A percentile compares a stretch with the other conserved stretches of the same genome.
These are phyloP conservation scores for Taphrorychus bicolor DNA, from an alignment of 2,888 invertebrate genomes.

Conservation along the genomic window DNA sequence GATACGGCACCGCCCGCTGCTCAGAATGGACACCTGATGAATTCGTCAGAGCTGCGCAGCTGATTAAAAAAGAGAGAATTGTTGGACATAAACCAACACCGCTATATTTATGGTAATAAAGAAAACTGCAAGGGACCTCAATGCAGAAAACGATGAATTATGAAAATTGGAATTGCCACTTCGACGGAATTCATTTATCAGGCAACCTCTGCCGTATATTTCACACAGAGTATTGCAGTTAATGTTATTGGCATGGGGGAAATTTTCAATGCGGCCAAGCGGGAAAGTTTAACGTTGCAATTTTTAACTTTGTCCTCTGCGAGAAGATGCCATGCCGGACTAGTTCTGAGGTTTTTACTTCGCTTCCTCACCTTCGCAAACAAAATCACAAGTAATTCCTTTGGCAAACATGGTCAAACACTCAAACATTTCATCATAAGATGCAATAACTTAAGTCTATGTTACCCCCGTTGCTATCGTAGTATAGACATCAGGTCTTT, in stretches of 20 bases:
- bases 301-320: too few relatives aligned
- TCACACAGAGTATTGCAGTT: background rate
- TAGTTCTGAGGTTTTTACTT: too few relatives aligned
- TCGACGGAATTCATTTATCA: constrained; percentile 32
- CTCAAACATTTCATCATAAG: too few relatives aligned
- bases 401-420: too few relatives aligned
- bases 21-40: constrained; percentile 47
- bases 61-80: constrained; percentile 38
- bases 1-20: constrained; percentile 48
- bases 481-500: too few relatives aligned
- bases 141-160: constrained; percentile 34
- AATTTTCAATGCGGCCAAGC: too few relatives aligned
- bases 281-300: too few relatives aligned
- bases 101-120: constrained; percentile 42
- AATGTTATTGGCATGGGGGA: background rate
- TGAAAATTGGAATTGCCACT: constrained; percentile 41
- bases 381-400: too few relatives aligned
- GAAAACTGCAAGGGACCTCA: constrained; percentile 39
- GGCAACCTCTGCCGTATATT: background rate
- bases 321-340: too few relatives aligned
- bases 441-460: too few relatives aligned
- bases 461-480: too few relatives aligned
- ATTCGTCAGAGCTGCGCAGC: constrained; percentile 41
- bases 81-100: constrained; percentile 39
- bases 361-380: too few relatives aligned